A percentile compares a stretch with the other conserved stretches of the same genome.
Evolutionary conservation across 1,140 invertebrate species (phyloP).

Genomic region (Hylaeus anthracinus): DNA sequence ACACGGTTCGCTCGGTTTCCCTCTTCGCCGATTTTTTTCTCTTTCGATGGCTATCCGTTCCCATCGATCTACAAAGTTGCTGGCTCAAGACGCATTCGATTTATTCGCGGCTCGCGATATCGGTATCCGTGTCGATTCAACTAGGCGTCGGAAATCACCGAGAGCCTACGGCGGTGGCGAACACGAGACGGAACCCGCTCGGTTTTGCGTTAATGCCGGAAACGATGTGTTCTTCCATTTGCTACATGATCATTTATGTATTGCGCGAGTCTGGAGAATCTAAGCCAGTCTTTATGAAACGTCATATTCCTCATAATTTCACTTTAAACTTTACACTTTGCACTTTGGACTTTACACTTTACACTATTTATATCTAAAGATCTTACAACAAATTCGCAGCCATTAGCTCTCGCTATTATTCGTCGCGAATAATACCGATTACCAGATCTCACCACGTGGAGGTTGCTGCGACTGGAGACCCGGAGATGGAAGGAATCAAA

Average conservation of each 20-base stretch:
- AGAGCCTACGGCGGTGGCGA: background rate
- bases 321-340: no score
- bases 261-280: no score
- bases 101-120: background rate
- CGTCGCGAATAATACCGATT: no score
- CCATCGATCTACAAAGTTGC: conserved; percentile 52
- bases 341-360: no score
- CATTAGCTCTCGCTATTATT: no score
- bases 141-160: conserved; percentile 35
- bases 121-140: conserved; percentile 34
- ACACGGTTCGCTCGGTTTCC: background rate
- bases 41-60: background rate
- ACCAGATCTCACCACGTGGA: no score
- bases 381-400: no score
- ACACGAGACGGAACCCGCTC: background rate
- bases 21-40: background rate
- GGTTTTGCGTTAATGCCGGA: background rate
- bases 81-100: conserved; percentile 10
- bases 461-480: no score
- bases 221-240: background rate
- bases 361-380: no score
- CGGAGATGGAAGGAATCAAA: no score
- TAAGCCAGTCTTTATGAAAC: no score
- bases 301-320: no score
- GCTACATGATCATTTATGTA: background rate